Evolutionary conservation across 2,797 vertebrate genomes (phyloP).

Genomic region (Lepilemur ruficaudatus): DNA sequence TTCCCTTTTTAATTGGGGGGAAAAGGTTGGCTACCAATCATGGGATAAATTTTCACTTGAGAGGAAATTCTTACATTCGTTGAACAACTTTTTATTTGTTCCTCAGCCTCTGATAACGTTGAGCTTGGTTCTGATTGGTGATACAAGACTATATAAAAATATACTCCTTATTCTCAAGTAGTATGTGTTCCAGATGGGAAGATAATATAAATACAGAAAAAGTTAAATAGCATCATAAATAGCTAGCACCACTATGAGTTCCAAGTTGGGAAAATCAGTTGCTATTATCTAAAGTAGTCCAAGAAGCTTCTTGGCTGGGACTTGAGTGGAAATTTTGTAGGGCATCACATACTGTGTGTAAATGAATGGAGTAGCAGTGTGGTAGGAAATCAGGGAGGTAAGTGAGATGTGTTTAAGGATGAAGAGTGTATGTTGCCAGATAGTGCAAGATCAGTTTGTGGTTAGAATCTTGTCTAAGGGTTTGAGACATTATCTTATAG

Average conservation of each 20-base stretch:
- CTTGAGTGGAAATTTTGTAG: background rate
- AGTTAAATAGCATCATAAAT: background rate
- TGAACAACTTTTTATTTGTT: background rate
- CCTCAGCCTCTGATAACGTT: background rate
- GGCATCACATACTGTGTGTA: background rate
- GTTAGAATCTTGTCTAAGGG: background rate
- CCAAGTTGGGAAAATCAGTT: background rate
- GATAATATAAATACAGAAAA: conserved; percentile 1
- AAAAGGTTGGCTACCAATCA: background rate
- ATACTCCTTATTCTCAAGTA: conserved; percentile 13
- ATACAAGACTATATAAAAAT: background rate
- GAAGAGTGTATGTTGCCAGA: background rate
- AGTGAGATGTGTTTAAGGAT: background rate
- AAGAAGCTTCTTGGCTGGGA: background rate
- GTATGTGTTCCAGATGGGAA: background rate
- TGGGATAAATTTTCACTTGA: background rate
- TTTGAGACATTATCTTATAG: background rate
- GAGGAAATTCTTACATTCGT: background rate
- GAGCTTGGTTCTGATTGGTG: background rate
- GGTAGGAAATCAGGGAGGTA: background rate
- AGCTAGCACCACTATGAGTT: background rate
- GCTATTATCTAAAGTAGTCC: background rate
- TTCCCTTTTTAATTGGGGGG: background rate
- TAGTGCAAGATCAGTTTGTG: background rate
- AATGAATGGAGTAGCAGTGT: background rate